These are phyloP conservation scores for Nomada flava DNA, from an alignment of 2,888 invertebrate species.

Conservation along the genomic window DNA sequence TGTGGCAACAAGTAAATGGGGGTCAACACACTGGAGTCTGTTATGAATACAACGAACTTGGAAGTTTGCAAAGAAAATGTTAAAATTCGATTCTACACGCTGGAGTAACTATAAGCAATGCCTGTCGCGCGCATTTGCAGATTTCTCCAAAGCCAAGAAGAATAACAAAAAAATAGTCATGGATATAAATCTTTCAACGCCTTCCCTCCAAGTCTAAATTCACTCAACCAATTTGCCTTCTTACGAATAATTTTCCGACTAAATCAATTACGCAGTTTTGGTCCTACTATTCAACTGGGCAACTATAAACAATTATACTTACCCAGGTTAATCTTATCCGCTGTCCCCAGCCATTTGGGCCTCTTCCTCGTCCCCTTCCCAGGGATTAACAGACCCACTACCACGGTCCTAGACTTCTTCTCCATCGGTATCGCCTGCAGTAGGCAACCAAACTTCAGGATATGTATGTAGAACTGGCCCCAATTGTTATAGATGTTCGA, in stretches of 20 bases:
- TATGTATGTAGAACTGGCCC: slow-evolving; percentile 65
- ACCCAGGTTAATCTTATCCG: slow-evolving; percentile 66
- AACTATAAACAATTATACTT: not conserved
- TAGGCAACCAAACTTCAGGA: slow-evolving; percentile 68
- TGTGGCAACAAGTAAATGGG: slow-evolving; percentile 68
- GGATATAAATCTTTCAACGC: too few species aligned
- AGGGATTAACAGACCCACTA: slow-evolving; percentile 61
- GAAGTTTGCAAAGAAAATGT: not conserved
- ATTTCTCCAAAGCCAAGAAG: too few species aligned
- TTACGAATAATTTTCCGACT: too few species aligned
- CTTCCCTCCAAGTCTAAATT: too few species aligned
- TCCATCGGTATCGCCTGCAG: slow-evolving; percentile 67
- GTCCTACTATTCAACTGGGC: too few species aligned
- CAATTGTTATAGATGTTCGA: slow-evolving; percentile 57
- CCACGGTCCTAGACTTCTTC: slow-evolving; percentile 50
- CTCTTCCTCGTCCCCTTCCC: slow-evolving; percentile 37
- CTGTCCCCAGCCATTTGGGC: slow-evolving; percentile 68
- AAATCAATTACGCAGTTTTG: too few species aligned
- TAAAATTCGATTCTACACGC: too few species aligned
- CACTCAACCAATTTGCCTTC: too few species aligned
- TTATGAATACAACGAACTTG: not conserved
- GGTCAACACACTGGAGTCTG: slow-evolving; percentile 43
- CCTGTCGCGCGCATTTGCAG: too few species aligned
- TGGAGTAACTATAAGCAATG: too few species aligned
- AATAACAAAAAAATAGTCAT: too few species aligned